Conservation (phyloP, 2,888 invertebrate species). For the Drosophila paranaensis region DNA sequence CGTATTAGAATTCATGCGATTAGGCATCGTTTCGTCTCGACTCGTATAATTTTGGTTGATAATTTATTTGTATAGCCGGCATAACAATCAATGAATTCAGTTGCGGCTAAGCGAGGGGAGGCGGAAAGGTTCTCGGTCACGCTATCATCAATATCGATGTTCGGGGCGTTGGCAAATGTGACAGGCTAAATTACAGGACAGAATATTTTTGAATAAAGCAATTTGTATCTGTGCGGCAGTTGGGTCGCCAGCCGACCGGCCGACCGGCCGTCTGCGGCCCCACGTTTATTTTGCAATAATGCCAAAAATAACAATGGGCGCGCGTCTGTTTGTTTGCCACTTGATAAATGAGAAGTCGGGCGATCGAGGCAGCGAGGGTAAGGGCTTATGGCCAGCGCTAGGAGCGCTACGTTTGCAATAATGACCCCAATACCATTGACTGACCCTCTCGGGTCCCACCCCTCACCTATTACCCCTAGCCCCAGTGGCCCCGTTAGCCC, state of each 20-base stretch:
- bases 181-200: constrained; percentile 51
- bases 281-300: constrained; percentile 68
- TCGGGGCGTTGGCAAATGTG: constrained; percentile 52
- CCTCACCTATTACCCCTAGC: neutral
- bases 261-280: constrained; percentile 3
- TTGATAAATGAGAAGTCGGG: constrained; percentile 70
- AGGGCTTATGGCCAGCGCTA: constrained; percentile 3
- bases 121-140: constrained; percentile 46
- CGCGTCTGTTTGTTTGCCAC: constrained; percentile 65
- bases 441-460: neutral
- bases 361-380: constrained; percentile 19
- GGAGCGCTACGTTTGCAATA: neutral
- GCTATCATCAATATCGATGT: constrained; percentile 39
- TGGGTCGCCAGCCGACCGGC: neutral
- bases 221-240: constrained; percentile 57
- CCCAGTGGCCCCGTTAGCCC: constrained; percentile 1
- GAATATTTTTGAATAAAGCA: constrained; percentile 70
- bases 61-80: constrained; percentile 34
- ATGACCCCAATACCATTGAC: constrained; percentile 9
- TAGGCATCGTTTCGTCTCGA: neutral
- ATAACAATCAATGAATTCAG: constrained; percentile 47
- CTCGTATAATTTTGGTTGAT: constrained; percentile 20
- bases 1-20: neutral
- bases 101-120: neutral
- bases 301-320: constrained; percentile 72